Evolutionary conservation across 2,888 invertebrate species (phyloP), one percentile per base, ranked within the genome.

Genomic region (Peribatodes rhomboidaria): DNA sequence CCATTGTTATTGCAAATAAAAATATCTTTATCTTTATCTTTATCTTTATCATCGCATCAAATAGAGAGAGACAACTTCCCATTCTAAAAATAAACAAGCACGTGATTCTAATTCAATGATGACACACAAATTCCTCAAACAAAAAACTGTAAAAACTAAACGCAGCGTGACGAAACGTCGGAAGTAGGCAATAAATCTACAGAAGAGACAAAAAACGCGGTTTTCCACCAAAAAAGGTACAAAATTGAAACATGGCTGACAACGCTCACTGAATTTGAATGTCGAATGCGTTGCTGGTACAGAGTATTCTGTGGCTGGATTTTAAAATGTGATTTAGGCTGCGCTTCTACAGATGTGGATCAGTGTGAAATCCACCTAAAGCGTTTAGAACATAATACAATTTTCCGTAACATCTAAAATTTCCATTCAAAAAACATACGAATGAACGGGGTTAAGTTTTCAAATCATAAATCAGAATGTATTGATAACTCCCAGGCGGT

Each of bases 101-200:
- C 58, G 59, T 64, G 59, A 64, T 64, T 60, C 60, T 77, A 70
- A 73, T 76, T 74, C 77, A 68, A 74, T 70, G 73, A 78, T 72
- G 73, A 72, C 69, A 65, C 61, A 70, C 55, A 54, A 67, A 71
- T 71, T 70, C 57, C 54, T 67, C 58, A 20, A 65, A 71, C 66
- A 75, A 79, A 76, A 70, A 70, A 58, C 58, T 67, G 68, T 67
- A 63, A 67, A 69, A 77, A 76, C 68, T 66, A 68, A 72, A 70
- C 72, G 70, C 67, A 69, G 65, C 66, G 69, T 69, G 57, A 72
- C 78, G 73, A 64, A 75, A 77, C 73, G 74, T 85, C 84, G 87
- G 87, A 87, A 86, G 84, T 81, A 65, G 64, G 75, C 67, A 75
- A 83, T 87, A 87, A 84, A 85, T 87, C 82, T 81, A 75, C 74